These are phyloP conservation scores for Cliona cf. orientalis DNA, from an alignment of 37 sponge, comb jelly and placozoan species.

Conservation along the genomic window DNA sequence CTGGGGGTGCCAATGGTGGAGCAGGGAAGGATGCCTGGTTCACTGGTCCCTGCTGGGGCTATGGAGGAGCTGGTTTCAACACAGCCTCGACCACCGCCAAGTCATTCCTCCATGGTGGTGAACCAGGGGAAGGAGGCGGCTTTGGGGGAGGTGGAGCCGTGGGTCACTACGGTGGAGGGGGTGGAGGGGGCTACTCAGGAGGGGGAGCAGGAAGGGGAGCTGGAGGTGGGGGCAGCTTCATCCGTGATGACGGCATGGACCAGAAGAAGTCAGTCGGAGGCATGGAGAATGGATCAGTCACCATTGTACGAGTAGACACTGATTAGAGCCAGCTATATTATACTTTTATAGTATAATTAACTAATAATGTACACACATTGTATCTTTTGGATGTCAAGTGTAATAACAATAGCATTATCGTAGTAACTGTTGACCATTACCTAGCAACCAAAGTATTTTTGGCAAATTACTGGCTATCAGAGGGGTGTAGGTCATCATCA, in stretches of 20 bases:
- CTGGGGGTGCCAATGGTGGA: slow-evolving; percentile 64
- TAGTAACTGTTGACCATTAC: no score
- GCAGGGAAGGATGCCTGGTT: slow-evolving; percentile 68
- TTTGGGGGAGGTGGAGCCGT: slow-evolving; percentile 85
- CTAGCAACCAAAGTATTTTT: no score
- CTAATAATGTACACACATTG: no score
- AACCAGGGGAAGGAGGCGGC: slow-evolving; percentile 58
- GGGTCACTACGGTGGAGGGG: slow-evolving; percentile 80
- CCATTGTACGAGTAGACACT: slow-evolving; percentile 27
- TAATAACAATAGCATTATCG: no score
- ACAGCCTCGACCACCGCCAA: slow-evolving; percentile 49
- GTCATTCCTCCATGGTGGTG: slow-evolving; percentile 72
- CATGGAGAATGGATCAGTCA: slow-evolving; percentile 58
- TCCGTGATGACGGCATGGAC: slow-evolving; percentile 48
- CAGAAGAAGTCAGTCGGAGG: slow-evolving; percentile 38
- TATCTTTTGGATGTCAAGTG: no score
- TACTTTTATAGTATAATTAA: no score
- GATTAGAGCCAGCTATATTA: neutral
- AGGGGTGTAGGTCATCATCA: no score
- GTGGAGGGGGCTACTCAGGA: slow-evolving; percentile 74
- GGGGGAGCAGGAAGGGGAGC: slow-evolving; percentile 82
- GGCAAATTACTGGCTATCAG: no score
- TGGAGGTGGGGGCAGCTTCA: slow-evolving; percentile 65
- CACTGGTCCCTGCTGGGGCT: slow-evolving; percentile 70
- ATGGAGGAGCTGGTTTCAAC: slow-evolving; percentile 75